A percentile compares a stretch with the other conserved stretches of the same genome.
These are phyloP conservation scores for Mycalesis mineus DNA, from an alignment of 2,888 invertebrate species.

Conservation along the genomic window DNA sequence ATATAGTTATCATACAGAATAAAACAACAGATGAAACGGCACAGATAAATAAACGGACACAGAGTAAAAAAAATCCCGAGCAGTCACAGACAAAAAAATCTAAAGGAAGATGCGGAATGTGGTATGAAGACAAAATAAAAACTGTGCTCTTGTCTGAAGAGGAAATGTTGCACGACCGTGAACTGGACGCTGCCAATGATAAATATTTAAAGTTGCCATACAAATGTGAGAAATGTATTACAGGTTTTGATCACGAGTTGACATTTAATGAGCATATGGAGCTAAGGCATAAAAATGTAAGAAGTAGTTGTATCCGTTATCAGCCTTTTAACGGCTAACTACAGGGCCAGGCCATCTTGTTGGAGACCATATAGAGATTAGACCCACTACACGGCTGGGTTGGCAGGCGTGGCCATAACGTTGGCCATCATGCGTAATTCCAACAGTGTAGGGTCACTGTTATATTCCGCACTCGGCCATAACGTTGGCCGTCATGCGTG, in stretches of 20 bases:
- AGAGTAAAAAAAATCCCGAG: background rate
- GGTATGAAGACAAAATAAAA: constrained; percentile 43
- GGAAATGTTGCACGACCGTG: constrained; percentile 49
- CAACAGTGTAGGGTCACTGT: too few relatives aligned
- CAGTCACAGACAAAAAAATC: background rate
- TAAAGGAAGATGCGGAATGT: constrained; percentile 32
- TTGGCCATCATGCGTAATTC: too few relatives aligned
- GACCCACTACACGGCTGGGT: too few relatives aligned
- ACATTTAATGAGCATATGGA: constrained; percentile 49
- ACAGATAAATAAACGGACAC: constrained; percentile 15
- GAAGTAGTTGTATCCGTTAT: too few relatives aligned
- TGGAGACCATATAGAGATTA: too few relatives aligned
- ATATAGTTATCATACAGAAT: background rate
- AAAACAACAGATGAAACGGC: background rate
- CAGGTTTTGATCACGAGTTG: constrained; percentile 56
- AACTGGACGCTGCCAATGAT: constrained; percentile 38
- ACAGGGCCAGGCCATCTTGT: too few relatives aligned
- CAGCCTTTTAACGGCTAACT: too few relatives aligned
- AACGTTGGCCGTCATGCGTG: too few relatives aligned
- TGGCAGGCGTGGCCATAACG: too few relatives aligned
- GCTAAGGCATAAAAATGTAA: constrained; percentile 51
- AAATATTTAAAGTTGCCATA: constrained; percentile 51
- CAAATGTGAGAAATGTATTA: constrained; percentile 56
- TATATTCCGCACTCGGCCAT: too few relatives aligned
- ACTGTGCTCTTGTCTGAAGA: constrained; percentile 40